phyloP scores from a whole-genome alignment of 2,888 invertebrate species.

The Hofmannophila pseudospretella region DNA sequence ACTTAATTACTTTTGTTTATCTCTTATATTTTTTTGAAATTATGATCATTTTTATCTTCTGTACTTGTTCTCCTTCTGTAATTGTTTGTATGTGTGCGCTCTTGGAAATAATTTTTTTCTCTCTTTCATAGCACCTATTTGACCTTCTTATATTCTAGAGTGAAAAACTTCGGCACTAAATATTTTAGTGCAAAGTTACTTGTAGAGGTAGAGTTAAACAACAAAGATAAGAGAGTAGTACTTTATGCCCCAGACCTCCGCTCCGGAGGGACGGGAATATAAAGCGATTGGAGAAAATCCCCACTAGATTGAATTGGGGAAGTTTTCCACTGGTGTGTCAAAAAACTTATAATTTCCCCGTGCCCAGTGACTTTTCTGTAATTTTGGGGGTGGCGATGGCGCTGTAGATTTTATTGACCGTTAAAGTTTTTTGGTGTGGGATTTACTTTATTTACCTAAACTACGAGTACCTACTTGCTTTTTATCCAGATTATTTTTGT shows the following conservation, averaged over 20 bases:
- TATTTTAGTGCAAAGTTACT: conserved; percentile 4
- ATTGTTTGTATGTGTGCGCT: too few relatives aligned
- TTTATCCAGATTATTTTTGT: too few relatives aligned
- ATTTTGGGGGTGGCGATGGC: not conserved
- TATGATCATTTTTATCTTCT: too few relatives aligned
- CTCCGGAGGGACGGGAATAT: conserved; percentile 30
- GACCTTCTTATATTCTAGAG: too few relatives aligned
- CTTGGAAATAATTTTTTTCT: too few relatives aligned
- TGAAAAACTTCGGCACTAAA: not conserved
- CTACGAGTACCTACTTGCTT: too few relatives aligned
- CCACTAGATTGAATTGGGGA: conserved; percentile 64
- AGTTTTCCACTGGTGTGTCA: conserved; percentile 66
- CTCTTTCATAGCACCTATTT: too few relatives aligned
- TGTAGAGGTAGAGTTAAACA: conserved; percentile 1
- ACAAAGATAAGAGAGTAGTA: conserved; percentile 2
- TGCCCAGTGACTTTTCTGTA: not conserved
- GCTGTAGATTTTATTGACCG: not conserved
- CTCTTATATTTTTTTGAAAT: too few relatives aligned
- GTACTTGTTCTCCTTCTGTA: too few relatives aligned
- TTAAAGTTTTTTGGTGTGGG: too few relatives aligned
- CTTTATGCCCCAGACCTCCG: conserved; percentile 12
- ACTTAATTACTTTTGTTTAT: too few relatives aligned
- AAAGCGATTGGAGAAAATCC: conserved; percentile 60
- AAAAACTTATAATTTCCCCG: conserved; percentile 69
- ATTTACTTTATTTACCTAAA: too few relatives aligned